Evolutionary conservation across 2,888 invertebrate species (phyloP), one percentile per base, ranked within the genome.

Genomic region (Nymphalis c-album): DNA sequence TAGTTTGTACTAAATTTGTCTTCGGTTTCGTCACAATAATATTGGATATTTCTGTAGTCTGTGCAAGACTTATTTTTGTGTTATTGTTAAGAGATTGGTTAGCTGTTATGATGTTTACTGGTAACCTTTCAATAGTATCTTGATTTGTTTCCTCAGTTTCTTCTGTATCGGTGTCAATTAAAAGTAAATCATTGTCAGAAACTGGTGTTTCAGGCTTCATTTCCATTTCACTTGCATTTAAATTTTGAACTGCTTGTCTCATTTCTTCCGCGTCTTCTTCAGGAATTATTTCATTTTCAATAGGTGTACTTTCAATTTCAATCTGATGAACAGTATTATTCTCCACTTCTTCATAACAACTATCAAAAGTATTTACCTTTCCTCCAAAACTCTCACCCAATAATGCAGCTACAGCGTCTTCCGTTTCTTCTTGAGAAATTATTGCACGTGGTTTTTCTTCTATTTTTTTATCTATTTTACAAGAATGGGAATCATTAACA

Each of bases 351-450:
- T 93, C 93, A 73, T 93, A 93, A 76, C 93, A 93, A 77, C 91
- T 93, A 51, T 90, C 89, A 83, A 95, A 95, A 16, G 88, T 81
- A 66, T 92, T 91, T 61, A 84, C 85, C 78, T 91, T 93, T 18
- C 94, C 95, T 1, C 96, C 96, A 80, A 97, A 97, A 75, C 97
- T 97, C 85, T 97, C 97, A 35, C 96, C 97, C 64, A 98, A 87
- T 40, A 98, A 88, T 0, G 97, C 97, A 10, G 97, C 97, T 0
- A 98, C 97, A 0, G 98, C 98, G 84, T 97, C 97, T 85, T 97
- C 97, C 0, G 97, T 98, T 88, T 98, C 97, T 89, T 97, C 97
- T 86, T 97, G 97, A 0, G 97, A 97, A 78, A 97, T 97, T 0
- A 96, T 93, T 13, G 96, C 96, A 60, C 97, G 93, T 0, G 96